Evolutionary conservation across 1,140 invertebrate genomes (phyloP).

Genomic region (Stratiolaelaps scimitus): DNA sequence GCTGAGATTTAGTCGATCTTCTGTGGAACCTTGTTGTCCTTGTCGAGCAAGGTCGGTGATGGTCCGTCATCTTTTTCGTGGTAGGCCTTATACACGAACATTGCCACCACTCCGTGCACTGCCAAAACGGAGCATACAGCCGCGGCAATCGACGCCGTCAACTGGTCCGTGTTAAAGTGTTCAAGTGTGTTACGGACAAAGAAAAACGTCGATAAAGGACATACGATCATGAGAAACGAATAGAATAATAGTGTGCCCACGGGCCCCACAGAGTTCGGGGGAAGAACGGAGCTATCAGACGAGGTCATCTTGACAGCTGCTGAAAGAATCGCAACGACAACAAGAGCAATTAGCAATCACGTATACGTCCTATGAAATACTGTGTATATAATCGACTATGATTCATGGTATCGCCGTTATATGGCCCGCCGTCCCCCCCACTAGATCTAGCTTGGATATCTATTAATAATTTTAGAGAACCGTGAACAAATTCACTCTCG

Average conservation of each 20-base stretch:
- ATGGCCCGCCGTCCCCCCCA: too few relatives aligned
- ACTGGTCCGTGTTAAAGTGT: not conserved
- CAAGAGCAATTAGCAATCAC: too few relatives aligned
- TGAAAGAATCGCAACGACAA: too few relatives aligned
- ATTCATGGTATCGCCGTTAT: too few relatives aligned
- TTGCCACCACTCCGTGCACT: not conserved
- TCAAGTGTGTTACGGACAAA: not conserved
- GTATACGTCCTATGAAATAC: too few relatives aligned
- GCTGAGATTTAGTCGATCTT: constrained; percentile 3
- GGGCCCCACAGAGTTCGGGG: not conserved
- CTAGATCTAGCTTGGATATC: too few relatives aligned
- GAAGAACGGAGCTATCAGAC: too few relatives aligned
- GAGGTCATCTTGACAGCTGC: too few relatives aligned
- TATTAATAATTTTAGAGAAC: too few relatives aligned
- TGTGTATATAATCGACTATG: too few relatives aligned
- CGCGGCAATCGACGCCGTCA: constrained; percentile 12
- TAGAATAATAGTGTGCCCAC: constrained; percentile 2
- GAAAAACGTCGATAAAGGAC: constrained; percentile 16
- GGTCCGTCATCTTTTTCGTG: constrained; percentile 22
- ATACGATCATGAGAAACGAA: constrained; percentile 17
- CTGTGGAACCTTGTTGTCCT: constrained; percentile 19
- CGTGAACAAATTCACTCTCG: too few relatives aligned
- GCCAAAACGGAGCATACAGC: constrained; percentile 9
- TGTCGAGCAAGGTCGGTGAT: not conserved
- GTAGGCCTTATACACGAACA: constrained; percentile 23